These are phyloP conservation scores for Bicyclus anynana DNA, from an alignment of 1,140 invertebrate species.

Conservation along the genomic window DNA sequence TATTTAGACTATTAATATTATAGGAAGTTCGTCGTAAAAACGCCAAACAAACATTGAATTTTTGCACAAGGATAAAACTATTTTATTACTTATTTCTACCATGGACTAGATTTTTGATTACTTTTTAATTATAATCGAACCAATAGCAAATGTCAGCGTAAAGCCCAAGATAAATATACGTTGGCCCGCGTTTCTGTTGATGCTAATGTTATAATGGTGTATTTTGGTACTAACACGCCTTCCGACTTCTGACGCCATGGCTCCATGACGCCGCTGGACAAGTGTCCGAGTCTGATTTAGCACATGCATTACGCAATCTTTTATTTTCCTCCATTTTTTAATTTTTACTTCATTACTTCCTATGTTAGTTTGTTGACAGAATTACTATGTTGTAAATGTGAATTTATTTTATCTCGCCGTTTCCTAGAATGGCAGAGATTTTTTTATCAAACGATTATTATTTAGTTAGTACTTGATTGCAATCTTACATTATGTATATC, in stretches of 20 bases:
- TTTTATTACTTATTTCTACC: neutral
- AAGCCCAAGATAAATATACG: constrained; percentile 21
- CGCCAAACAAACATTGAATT: too few species aligned
- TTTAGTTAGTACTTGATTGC: too few species aligned
- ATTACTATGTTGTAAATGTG: neutral
- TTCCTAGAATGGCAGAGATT: neutral
- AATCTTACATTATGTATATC: too few species aligned
- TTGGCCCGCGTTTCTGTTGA: constrained; percentile 16
- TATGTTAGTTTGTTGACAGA: constrained; percentile 15
- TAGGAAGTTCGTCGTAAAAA: too few species aligned
- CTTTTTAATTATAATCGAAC: constrained; percentile 12
- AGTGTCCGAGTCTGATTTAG: constrained; percentile 30
- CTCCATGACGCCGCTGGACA: constrained; percentile 30
- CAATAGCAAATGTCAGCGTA: constrained; percentile 15
- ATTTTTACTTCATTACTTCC: constrained; percentile 9
- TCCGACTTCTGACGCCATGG: constrained; percentile 17
- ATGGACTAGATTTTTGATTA: constrained; percentile 1
- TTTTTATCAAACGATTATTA: too few species aligned
- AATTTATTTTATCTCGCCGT: neutral
- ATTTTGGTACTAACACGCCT: constrained; percentile 27
- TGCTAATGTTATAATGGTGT: constrained; percentile 16
- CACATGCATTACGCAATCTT: constrained; percentile 24
- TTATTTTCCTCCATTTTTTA: too few species aligned
- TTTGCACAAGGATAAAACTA: too few species aligned
- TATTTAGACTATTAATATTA: too few species aligned